phyloP scores from a whole-genome alignment of 2,797 vertebrate genomes.

The Tauraco hartlaubi region DNA sequence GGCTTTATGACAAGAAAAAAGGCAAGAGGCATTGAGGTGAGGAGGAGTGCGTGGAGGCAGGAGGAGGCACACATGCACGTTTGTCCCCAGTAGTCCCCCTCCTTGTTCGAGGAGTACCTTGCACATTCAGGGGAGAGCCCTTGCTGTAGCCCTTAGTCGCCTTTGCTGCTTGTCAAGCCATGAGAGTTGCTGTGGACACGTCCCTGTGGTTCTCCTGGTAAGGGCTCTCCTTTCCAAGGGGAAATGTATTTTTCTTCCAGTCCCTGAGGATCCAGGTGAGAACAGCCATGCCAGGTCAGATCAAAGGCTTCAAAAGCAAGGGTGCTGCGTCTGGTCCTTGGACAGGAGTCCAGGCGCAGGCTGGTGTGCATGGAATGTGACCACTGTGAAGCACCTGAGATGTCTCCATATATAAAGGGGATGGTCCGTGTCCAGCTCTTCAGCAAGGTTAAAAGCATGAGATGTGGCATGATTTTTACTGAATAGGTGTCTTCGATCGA shows the following conservation, averaged over 20 bases:
- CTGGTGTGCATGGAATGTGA: neutral
- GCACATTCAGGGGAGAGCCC: neutral
- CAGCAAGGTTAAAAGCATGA: neutral
- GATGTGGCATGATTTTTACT: neutral
- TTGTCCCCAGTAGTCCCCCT: neutral
- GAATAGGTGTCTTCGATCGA: neutral
- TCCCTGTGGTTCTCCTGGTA: neutral
- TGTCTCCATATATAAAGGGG: rapidly evolving
- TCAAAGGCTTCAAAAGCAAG: neutral
- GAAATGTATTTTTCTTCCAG: neutral
- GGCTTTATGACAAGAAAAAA: neutral
- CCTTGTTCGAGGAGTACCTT: neutral
- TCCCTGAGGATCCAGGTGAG: neutral
- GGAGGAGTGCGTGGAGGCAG: neutral
- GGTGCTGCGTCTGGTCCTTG: neutral
- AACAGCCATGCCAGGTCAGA: neutral
- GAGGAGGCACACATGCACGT: neutral
- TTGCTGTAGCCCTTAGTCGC: neutral
- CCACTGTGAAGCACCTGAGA: neutral
- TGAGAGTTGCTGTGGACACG: neutral
- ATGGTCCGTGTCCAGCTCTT: neutral
- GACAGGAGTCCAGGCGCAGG: neutral
- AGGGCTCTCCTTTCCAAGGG: neutral
- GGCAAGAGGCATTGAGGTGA: neutral
- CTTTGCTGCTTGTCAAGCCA: neutral